Evolutionary conservation across 2,888 invertebrate genomes (phyloP), one percentile per base, ranked within the genome.

Genomic region (Netelia virgata): DNA sequence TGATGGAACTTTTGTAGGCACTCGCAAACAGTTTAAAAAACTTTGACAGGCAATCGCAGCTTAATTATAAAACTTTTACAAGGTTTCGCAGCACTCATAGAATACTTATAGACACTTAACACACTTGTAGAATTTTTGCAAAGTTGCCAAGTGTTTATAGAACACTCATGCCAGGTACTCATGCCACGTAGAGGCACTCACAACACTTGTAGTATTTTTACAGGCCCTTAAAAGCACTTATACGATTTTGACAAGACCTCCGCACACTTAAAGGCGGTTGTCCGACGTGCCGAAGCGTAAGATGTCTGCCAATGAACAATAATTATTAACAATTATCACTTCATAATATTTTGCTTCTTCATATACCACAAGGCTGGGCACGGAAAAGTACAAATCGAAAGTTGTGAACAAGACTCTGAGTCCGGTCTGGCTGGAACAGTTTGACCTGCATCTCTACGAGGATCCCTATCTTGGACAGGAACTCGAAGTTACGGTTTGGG

Each of bases 331-430:
- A n/a, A 69, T n/a, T 50, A 59, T 75, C 64, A 10, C 36, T 16
- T 69, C 64, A 18, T 11, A 57, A 77, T 59, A 61, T 20, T 43
- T 76, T 5, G 11, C 18, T 61, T 10, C 47, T 76, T 59, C 18
- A 28, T 20, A 36, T 36, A 36, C 36, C 47, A 14, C 10, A 70
- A 98, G 98, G 94, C 96, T 99, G 94, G 99, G 98, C 85, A 97
- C 97, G 90, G 99, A 99, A 94, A 99, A 99, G 94, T 99, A 98
- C 95, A 99, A 99, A 94, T 98, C 98, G 93, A 98, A 99, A 94
- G 96, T 97, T 80, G 95, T 97, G 75, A 96, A 97, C 96, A 97
- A 98, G 92, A 96, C 97, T 0, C 94, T 98, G 75, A 97, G 97
- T 92, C 98, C 98, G 0, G 96, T 96, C 79, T 99, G 99, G 99